Percentiles rank a stretch among this genome's conserved stretches.
phyloP scores from a whole-genome alignment of 1,140 invertebrate genomes.

The Pseudobourletiella spinata region DNA sequence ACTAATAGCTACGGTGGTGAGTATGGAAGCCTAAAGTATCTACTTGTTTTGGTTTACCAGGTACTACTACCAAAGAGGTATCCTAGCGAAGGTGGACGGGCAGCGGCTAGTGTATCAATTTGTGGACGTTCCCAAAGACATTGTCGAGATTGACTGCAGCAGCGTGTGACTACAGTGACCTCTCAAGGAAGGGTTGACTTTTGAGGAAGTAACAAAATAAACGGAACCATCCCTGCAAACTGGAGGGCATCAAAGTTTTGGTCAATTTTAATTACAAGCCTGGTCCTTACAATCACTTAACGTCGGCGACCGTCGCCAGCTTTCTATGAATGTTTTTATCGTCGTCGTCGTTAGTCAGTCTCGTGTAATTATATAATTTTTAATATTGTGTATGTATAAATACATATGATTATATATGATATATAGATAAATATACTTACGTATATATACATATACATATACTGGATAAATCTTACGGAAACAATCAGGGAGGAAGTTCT shows the following conservation, averaged over 20 bases:
- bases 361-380: background rate
- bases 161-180: slow-evolving; percentile 62
- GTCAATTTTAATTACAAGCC: no score
- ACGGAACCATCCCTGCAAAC: no score
- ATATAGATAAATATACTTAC: slow-evolving; percentile 4
- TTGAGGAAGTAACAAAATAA: no score
- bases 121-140: slow-evolving; percentile 97
- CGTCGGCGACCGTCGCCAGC: background rate
- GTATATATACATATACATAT: no score
- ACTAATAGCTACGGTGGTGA: no score
- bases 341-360: background rate
- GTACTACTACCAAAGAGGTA: slow-evolving; percentile 99
- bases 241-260: no score
- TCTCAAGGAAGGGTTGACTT: no score
- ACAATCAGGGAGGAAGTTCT: slow-evolving; percentile 9
- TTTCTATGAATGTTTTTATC: background rate
- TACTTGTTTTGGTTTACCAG: no score
- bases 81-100: slow-evolving; percentile 97
- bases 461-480: background rate
- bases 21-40: no score
- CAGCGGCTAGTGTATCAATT: slow-evolving; percentile 98
- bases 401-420: slow-evolving; percentile 2
- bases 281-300: background rate
- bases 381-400: background rate
- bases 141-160: slow-evolving; percentile 92